phyloP scores from a whole-genome alignment of 2,113 vertebrate species.

The Pardalotus punctatus region DNA sequence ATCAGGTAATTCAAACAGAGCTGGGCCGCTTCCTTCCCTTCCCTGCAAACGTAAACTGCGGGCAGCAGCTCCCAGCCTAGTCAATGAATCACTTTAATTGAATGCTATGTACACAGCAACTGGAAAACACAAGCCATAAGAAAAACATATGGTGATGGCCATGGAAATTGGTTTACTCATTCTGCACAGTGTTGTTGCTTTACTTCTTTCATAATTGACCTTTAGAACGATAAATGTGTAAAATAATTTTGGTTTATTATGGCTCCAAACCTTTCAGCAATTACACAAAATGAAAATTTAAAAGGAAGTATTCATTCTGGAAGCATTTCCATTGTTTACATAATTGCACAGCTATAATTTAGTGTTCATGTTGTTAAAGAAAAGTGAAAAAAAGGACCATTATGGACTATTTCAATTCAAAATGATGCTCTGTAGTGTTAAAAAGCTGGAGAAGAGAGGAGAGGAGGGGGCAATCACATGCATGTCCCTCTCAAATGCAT shows the following conservation, averaged over 20 bases:
- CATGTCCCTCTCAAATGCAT: constrained; percentile 61
- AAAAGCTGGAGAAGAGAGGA: constrained; percentile 54
- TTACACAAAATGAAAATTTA: constrained; percentile 95
- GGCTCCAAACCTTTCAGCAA: constrained; percentile 91
- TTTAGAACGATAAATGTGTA: constrained; percentile 89
- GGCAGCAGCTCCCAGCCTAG: constrained; percentile 70
- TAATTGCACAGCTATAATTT: constrained; percentile 91
- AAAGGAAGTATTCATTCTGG: constrained; percentile 87
- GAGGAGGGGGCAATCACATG: constrained; percentile 32
- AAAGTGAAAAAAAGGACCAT: constrained; percentile 76
- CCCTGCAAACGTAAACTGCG: constrained; percentile 76
- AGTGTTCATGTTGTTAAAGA: constrained; percentile 79
- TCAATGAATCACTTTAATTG: constrained; percentile 93
- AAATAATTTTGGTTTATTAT: constrained; percentile 95
- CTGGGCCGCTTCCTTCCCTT: constrained; percentile 72
- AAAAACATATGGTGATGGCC: constrained; percentile 85
- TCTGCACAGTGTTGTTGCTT: constrained; percentile 73
- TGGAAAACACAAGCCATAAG: constrained; percentile 83
- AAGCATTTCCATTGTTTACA: constrained; percentile 92
- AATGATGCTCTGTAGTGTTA: constrained; percentile 69
- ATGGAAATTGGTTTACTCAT: constrained; percentile 83
- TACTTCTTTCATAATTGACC: constrained; percentile 94
- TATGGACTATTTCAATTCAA: constrained; percentile 74
- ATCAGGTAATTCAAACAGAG: constrained; percentile 90
- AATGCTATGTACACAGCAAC: constrained; percentile 89